Percentiles rank a stretch among this genome's conserved stretches.
These are phyloP conservation scores for Drosophila infuscata DNA, from an alignment of 2,888 invertebrate genomes.

Conservation along the genomic window DNA sequence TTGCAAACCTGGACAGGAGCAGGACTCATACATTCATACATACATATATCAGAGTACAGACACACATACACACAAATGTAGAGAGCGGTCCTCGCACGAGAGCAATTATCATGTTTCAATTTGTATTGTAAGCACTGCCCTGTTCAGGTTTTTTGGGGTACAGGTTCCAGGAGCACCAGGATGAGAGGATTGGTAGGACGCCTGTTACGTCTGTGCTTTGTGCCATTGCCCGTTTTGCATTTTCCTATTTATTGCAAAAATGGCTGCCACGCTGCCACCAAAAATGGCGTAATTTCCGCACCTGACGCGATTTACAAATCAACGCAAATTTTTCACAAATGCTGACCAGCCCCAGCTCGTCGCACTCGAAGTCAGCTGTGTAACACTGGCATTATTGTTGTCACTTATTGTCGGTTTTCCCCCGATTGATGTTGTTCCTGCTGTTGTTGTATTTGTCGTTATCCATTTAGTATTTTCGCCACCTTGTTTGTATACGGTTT, in stretches of 20 bases:
- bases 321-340: conserved; percentile 53
- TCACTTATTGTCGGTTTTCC: not conserved
- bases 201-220: not conserved
- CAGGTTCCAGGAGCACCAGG: conserved; percentile 7
- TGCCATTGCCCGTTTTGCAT: conserved; percentile 17
- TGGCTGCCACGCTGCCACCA: conserved; percentile 32
- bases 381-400: conserved; percentile 23
- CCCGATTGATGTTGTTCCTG: conserved; percentile 5
- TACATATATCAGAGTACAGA: not conserved
- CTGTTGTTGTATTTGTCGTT: conserved; percentile 7
- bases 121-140: conserved; percentile 70
- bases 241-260: conserved; percentile 62
- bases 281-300: conserved; percentile 63
- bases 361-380: conserved; percentile 7
- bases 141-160: conserved; percentile 30
- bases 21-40: not conserved
- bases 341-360: conserved; percentile 1
- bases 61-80: conserved; percentile 1
- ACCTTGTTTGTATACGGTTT: conserved; percentile 38
- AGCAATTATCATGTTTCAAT: conserved; percentile 71
- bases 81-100: conserved; percentile 25
- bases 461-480: conserved; percentile 44
- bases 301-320: conserved; percentile 63
- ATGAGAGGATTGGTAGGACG: not conserved
- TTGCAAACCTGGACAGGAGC: conserved; percentile 8